These are phyloP conservation scores for Rhynchonycteris naso DNA, from an alignment of 2,797 vertebrate genomes.

Conservation along the genomic window DNA sequence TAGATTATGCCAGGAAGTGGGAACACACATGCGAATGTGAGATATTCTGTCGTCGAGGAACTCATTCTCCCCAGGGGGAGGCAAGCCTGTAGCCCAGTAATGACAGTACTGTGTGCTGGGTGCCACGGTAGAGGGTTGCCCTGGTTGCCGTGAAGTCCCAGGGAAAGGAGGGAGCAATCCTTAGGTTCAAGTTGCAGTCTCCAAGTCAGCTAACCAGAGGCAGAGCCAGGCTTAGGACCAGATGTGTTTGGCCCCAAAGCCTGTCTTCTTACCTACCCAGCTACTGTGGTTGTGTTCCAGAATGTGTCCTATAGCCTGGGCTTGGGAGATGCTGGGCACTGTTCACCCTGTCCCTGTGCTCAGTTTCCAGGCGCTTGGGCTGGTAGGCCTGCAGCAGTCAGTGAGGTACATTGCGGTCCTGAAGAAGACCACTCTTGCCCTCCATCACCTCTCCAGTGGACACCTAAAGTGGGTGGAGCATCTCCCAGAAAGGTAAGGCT, in stretches of 20 bases:
- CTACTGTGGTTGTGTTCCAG: too few relatives aligned
- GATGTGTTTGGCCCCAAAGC: background rate
- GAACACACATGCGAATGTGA: background rate
- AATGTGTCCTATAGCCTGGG: background rate
- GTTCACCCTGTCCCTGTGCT: background rate
- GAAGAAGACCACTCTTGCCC: slow-evolving; percentile 91
- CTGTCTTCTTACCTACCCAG: background rate
- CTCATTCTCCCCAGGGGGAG: background rate
- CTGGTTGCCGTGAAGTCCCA: background rate
- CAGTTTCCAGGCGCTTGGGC: slow-evolving; percentile 93
- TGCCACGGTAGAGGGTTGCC: background rate
- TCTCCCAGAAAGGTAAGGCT: slow-evolving; percentile 93
- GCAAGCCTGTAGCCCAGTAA: background rate
- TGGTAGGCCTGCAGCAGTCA: slow-evolving; percentile 91
- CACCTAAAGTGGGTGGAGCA: slow-evolving; percentile 96
- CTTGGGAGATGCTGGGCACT: background rate
- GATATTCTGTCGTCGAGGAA: background rate
- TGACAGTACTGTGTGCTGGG: background rate
- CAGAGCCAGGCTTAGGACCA: background rate
- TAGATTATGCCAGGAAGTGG: background rate
- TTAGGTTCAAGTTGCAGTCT: background rate
- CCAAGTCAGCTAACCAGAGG: too few relatives aligned
- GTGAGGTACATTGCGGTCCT: slow-evolving; percentile 92
- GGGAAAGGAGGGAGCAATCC: background rate
- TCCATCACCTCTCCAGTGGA: slow-evolving; percentile 95